phyloP scores from a whole-genome alignment of 2,888 invertebrate genomes.

The Pheosia tremula region DNA sequence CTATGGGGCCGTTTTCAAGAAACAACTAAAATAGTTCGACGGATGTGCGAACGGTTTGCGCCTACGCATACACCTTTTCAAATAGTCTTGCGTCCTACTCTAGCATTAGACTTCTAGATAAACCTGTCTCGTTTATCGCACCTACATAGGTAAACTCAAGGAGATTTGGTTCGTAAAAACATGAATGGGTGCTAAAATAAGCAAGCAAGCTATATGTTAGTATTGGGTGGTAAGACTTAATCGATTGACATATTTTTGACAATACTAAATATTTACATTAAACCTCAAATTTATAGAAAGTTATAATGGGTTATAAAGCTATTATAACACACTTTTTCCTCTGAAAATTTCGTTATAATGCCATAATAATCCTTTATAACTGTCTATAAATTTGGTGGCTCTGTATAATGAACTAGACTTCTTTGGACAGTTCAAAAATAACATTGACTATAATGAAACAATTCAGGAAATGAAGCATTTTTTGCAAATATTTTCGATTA shows the following conservation, averaged over 20 bases:
- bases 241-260: constrained; percentile 20
- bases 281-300: too few relatives aligned
- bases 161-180: constrained; percentile 56
- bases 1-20: constrained; percentile 43
- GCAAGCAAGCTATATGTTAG: constrained; percentile 11
- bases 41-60: constrained; percentile 49
- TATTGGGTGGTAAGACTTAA: constrained; percentile 19
- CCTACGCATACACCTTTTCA: constrained; percentile 44
- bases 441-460: neutral
- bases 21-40: constrained; percentile 55
- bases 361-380: too few relatives aligned
- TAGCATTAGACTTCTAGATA: constrained; percentile 17
- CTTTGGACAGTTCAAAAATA: neutral
- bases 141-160: constrained; percentile 57
- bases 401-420: too few relatives aligned
- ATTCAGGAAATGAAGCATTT: neutral
- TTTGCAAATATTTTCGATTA: neutral
- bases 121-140: constrained; percentile 37
- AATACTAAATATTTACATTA: neutral
- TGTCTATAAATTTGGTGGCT: too few relatives aligned
- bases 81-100: constrained; percentile 34
- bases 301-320: too few relatives aligned
- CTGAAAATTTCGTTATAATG: too few relatives aligned
- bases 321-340: too few relatives aligned
- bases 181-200: constrained; percentile 51